These are phyloP conservation scores for Drosophila malerkotliana DNA, from an alignment of 1,140 invertebrate genomes.

Conservation along the genomic window DNA sequence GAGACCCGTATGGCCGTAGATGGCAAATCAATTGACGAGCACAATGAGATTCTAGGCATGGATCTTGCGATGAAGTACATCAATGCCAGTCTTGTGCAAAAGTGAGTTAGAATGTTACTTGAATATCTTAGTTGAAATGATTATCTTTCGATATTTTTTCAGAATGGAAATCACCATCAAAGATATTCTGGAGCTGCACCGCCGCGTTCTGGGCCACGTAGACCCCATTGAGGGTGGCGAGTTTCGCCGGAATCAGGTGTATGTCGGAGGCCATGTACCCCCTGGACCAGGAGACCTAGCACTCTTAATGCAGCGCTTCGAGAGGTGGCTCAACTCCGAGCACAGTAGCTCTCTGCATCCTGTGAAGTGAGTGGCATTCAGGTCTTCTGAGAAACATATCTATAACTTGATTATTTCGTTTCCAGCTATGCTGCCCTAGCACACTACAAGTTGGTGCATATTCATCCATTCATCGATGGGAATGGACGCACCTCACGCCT, in stretches of 20 bases:
- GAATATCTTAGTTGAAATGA: background rate
- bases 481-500: slow-evolving; percentile 97
- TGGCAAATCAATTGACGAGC: slow-evolving; percentile 97
- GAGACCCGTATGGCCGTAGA: slow-evolving; percentile 96
- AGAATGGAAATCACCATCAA: slow-evolving; percentile 90
- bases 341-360: slow-evolving; percentile 93
- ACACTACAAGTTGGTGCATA: slow-evolving; percentile 98
- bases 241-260: slow-evolving; percentile 93
- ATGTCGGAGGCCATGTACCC: slow-evolving; percentile 95
- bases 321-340: slow-evolving; percentile 95
- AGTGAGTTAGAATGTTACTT: slow-evolving; percentile 70
- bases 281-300: slow-evolving; percentile 92
- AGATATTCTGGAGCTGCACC: slow-evolving; percentile 97
- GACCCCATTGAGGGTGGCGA: slow-evolving; percentile 94
- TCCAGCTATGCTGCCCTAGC: slow-evolving; percentile 92
- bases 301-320: slow-evolving; percentile 93
- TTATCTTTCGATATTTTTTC: slow-evolving; percentile 1
- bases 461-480: slow-evolving; percentile 96
- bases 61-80: slow-evolving; percentile 98
- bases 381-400: background rate
- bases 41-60: slow-evolving; percentile 97
- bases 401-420: background rate
- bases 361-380: slow-evolving; percentile 87
- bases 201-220: slow-evolving; percentile 95
- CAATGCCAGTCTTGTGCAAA: slow-evolving; percentile 94